phyloP scores from a whole-genome alignment of 2,888 invertebrate genomes.

The Polia nebulosa region DNA sequence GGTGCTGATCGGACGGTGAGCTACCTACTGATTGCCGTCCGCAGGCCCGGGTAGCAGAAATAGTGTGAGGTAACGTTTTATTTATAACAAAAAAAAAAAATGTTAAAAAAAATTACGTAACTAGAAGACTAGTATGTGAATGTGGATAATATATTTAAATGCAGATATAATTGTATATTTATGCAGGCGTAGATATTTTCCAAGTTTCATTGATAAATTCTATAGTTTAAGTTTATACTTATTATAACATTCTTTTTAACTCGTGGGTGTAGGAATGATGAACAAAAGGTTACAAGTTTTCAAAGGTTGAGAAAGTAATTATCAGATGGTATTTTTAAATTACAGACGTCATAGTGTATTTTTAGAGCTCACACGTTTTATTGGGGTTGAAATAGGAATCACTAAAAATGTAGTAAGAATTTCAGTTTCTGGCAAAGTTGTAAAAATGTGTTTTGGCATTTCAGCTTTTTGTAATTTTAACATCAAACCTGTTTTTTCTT shows the following conservation, averaged over 20 bases:
- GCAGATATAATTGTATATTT: not conserved
- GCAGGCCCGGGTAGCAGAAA: too few relatives aligned
- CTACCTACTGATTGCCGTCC: too few relatives aligned
- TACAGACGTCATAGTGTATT: not conserved
- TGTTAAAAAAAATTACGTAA: too few relatives aligned
- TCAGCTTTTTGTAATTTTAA: not conserved
- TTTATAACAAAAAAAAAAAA: too few relatives aligned
- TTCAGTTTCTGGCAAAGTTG: not conserved
- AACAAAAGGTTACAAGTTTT: not conserved
- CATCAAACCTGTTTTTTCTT: not conserved
- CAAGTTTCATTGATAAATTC: not conserved
- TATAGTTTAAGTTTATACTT: too few relatives aligned
- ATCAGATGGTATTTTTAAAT: not conserved
- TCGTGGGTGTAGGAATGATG: not conserved
- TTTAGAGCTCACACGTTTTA: not conserved
- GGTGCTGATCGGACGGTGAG: too few relatives aligned
- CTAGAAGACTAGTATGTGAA: too few relatives aligned
- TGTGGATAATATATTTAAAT: too few relatives aligned
- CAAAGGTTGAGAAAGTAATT: not conserved
- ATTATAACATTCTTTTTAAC: too few relatives aligned
- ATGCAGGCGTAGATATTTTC: not conserved
- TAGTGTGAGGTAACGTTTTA: too few relatives aligned
- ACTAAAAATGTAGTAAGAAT: not conserved
- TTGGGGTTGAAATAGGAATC: not conserved
- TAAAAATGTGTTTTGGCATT: not conserved